A percentile compares a stretch with the other conserved stretches of the same genome.
phyloP scores from a whole-genome alignment of 2,888 invertebrate genomes.

The Noctua pronuba region DNA sequence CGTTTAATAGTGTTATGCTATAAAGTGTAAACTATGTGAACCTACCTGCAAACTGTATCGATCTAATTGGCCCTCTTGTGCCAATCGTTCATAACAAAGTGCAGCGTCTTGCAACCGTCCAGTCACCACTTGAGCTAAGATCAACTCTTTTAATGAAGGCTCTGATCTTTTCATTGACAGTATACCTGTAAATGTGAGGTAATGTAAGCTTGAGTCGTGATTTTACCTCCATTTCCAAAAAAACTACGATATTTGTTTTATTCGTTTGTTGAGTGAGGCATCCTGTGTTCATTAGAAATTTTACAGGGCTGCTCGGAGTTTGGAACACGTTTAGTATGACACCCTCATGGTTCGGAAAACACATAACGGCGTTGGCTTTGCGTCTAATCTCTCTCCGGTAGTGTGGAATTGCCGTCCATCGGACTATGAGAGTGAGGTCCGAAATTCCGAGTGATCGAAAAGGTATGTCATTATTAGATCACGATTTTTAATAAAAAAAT shows the following conservation, averaged over 20 bases:
- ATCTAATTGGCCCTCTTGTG: conserved; percentile 90
- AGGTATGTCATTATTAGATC: not conserved
- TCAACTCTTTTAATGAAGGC: conserved; percentile 95
- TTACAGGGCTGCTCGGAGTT: not conserved
- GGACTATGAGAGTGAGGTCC: not conserved
- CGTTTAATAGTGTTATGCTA: not conserved
- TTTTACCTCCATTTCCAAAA: not conserved
- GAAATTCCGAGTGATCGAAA: not conserved
- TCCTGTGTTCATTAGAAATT: not conserved
- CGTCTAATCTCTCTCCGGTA: not conserved
- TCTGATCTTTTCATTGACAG: conserved; percentile 93
- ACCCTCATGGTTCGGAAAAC: not conserved
- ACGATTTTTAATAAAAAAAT: not conserved
- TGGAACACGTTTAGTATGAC: not conserved
- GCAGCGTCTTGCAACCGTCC: conserved; percentile 96
- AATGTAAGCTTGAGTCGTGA: too few relatives aligned
- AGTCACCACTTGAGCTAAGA: conserved; percentile 95
- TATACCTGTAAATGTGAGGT: conserved; percentile 87
- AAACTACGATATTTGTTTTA: not conserved
- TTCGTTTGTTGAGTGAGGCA: not conserved
- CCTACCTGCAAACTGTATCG: conserved; percentile 85
- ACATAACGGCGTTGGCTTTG: not conserved
- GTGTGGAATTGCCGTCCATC: not conserved
- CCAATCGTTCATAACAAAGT: conserved; percentile 96
- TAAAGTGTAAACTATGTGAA: not conserved